Evolutionary conservation across 2,113 vertebrate species (phyloP), one percentile per base, ranked within the genome.

Genomic region (Lichenostomus cassidix): DNA sequence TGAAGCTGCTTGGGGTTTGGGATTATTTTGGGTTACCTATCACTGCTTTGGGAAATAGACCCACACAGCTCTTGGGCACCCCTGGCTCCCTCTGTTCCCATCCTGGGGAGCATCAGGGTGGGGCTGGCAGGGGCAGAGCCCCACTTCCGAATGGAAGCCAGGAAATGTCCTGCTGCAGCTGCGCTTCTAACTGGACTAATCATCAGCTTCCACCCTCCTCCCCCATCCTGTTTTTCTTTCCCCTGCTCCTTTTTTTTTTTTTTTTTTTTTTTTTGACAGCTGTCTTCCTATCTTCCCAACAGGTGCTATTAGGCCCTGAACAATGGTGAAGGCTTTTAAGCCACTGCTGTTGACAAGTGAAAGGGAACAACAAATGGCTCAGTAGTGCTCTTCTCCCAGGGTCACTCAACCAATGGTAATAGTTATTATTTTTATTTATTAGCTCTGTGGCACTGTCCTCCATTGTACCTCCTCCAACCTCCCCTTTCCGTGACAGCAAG

Each of bases 361-460:
- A 98, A 98, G 97, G 97, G 98, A 98, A 98, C 97, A 99, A 98
- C 98, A 99, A 98, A 99, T 98, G 98, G 98, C 98, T 97, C 49
- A 50, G 87, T 97, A 95, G 94, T 90, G 96, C 97, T 97, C 94
- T 97, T 97, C 97, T 98, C 97, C 94, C 97, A 87, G 96, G 98
- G 97, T 98, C 98, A 98, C 96, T 98, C 97, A 97, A 94, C 96
- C 97, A 98, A 96, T 82, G 89, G 97, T 98, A 98, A 98, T 97
- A 98, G 98, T 98, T 98, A 98, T 98, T 98, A 98, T 98, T 98
- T 98, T 98, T 99, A 98, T 98, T 99, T 98, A 98, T 99, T 98
- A 98, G 98, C 97, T 98, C 97, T 96, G 97, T 97, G 79, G 97
- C 97, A 97, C 98, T 98, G 97, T 98, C 98, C 97, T 98, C 98